Base-by-base conservation (phyloP, 2,113 vertebrate genomes). In the Petromus typicus region DNA sequence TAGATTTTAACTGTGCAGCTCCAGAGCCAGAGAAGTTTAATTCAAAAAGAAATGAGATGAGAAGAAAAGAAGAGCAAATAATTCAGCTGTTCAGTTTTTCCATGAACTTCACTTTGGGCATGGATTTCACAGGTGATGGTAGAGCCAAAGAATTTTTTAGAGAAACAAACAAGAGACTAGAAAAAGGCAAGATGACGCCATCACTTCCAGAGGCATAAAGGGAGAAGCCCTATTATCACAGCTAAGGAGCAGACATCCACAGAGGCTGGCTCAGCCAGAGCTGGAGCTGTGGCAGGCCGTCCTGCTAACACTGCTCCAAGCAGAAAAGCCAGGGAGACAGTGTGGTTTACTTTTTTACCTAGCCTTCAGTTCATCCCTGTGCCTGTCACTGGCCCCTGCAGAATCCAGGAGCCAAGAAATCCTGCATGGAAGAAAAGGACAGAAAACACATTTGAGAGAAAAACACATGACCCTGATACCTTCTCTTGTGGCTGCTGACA, bases 381-480 rank as follows among this genome's bases (percentile, higher is more conserved):
- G 37, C 45, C 12, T 81, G 54, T 12, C 63, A 30, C 32, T 71
- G 25, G 9, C 10, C 23, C 91, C 69, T 43, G 12, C 40, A 23
- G 23, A 80, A 93, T 43, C 61, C 51, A 89, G 71, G 86, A 90
- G 20, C 82, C 40, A 27, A 79, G 32, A 61, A 14, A 34, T 27
- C 32, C 63, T 64, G 18, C 22, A 59, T 17, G 40, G 12, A 12
- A 86, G 34, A 76, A 30, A 75, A 67, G 30, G 43, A 20, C 66
- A 94, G 45, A 82, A 82, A 89, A 80, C 13, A 45, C 9, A n/a
- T 57, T 17, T n/a, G 32, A 79, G 43, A 90, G 59, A 48, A 92
- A 71, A 71, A 22, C 16, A n/a, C 37, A 63, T 2, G 9, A 20
- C 0, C 20, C 43, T 2, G 27, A 59, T 2, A 32, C 3, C 22